phyloP scores from a whole-genome alignment of 2,113 vertebrate genomes.

The Rhea pennata region DNA sequence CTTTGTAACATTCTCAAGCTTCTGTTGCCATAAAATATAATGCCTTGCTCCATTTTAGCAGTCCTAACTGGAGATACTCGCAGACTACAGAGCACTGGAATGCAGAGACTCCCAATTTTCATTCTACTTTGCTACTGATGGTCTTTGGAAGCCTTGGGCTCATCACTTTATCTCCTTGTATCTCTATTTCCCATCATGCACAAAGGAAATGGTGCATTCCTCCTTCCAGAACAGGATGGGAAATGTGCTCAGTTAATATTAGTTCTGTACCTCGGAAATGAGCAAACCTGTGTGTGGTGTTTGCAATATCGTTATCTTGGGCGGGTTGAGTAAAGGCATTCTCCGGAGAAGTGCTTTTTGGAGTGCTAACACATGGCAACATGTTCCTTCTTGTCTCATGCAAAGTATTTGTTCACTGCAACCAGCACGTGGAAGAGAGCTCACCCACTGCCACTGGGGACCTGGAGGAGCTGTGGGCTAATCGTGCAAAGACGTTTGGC shows the following conservation, averaged over 20 bases:
- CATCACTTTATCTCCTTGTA: neutral
- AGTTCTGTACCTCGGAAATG: neutral
- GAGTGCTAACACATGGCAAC: neutral
- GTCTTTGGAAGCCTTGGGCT: neutral
- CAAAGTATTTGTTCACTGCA: neutral
- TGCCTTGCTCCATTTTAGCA: accelerated
- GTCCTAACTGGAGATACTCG: neutral
- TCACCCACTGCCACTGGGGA: neutral
- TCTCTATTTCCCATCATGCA: neutral
- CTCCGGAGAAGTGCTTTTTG: neutral
- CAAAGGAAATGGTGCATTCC: accelerated
- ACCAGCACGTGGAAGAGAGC: neutral
- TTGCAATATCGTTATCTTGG: accelerated
- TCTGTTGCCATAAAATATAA: accelerated
- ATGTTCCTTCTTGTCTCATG: conserved; percentile 13
- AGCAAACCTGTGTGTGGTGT: neutral
- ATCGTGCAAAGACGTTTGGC: neutral
- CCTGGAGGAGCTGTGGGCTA: neutral
- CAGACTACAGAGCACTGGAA: neutral
- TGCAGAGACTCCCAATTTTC: neutral
- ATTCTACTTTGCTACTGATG: accelerated
- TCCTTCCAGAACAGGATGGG: neutral
- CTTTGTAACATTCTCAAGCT: neutral
- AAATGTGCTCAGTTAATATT: neutral
- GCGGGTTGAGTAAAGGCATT: neutral